Evolutionary conservation across 2,888 invertebrate genomes (phyloP).

Genomic region (Conops quadrifasciatus): DNA sequence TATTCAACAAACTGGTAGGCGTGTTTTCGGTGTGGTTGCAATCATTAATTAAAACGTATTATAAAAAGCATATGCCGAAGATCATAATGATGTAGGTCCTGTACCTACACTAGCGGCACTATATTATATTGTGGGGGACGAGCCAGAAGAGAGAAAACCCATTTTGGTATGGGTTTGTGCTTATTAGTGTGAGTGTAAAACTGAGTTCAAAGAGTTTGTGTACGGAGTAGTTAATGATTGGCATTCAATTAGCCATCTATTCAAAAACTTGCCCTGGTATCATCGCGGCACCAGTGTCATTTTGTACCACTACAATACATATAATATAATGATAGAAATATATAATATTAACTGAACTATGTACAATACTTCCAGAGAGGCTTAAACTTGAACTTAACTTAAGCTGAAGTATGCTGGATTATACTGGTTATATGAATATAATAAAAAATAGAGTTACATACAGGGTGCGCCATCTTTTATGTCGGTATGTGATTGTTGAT

Average conservation of each 20-base stretch:
- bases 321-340: not conserved
- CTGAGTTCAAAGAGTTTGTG: not conserved
- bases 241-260: slow-evolving; percentile 32
- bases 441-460: too few relatives aligned
- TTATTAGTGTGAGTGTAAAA: slow-evolving; percentile 9
- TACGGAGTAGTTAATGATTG: not conserved
- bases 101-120: not conserved
- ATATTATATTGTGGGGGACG: not conserved
- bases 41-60: slow-evolving; percentile 36
- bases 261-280: slow-evolving; percentile 17
- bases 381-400: too few relatives aligned
- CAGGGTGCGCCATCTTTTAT: too few relatives aligned
- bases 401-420: too few relatives aligned
- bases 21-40: slow-evolving; percentile 32
- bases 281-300: not conserved
- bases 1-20: not conserved
- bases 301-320: not conserved
- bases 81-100: slow-evolving; percentile 11
- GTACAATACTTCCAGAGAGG: too few relatives aligned
- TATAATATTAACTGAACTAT: not conserved
- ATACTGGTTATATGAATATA: too few relatives aligned
- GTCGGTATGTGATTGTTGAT: too few relatives aligned
- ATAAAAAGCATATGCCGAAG: slow-evolving; percentile 11
- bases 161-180: not conserved
- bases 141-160: not conserved